A percentile compares a stretch with the other conserved stretches of the same genome.
Conservation (phyloP, 1,140 invertebrate species). For the Bombus confusus region DNA sequence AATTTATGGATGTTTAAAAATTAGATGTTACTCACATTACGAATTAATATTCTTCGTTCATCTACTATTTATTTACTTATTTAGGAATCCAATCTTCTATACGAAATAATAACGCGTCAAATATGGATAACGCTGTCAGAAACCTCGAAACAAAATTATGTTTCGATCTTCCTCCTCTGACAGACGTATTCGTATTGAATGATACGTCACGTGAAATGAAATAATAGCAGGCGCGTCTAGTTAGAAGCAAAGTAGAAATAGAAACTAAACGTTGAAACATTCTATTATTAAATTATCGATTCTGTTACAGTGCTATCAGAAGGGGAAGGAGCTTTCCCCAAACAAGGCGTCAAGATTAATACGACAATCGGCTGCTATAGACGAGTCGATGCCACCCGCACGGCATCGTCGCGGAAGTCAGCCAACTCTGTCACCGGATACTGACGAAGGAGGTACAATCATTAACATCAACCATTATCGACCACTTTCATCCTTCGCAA, state of each 20-base stretch:
- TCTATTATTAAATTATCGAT: not conserved
- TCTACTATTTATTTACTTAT: too few relatives aligned
- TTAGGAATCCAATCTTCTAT: too few relatives aligned
- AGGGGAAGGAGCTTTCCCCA: constrained; percentile 84
- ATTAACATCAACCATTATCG: constrained; percentile 15
- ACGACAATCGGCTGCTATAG: constrained; percentile 93
- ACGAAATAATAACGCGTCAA: too few relatives aligned
- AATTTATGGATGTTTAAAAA: too few relatives aligned
- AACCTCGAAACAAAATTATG: too few relatives aligned
- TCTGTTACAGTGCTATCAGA: constrained; percentile 78
- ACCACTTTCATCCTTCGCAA: not conserved
- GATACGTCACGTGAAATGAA: not conserved
- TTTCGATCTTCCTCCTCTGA: too few relatives aligned
- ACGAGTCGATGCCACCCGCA: constrained; percentile 90
- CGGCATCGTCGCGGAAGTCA: constrained; percentile 87
- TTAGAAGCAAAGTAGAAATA: not conserved
- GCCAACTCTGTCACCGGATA: constrained; percentile 90
- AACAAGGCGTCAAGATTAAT: constrained; percentile 88
- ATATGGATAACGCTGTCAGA: too few relatives aligned
- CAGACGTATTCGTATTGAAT: not conserved
- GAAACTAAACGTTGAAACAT: not conserved
- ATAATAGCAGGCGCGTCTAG: not conserved
- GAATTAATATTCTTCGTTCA: too few relatives aligned
- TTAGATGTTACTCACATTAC: too few relatives aligned
- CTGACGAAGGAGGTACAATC: constrained; percentile 82